These are phyloP conservation scores for Pachyseris speciosa DNA, from an alignment of 64 coral and sea anemone genomes.

Conservation along the genomic window DNA sequence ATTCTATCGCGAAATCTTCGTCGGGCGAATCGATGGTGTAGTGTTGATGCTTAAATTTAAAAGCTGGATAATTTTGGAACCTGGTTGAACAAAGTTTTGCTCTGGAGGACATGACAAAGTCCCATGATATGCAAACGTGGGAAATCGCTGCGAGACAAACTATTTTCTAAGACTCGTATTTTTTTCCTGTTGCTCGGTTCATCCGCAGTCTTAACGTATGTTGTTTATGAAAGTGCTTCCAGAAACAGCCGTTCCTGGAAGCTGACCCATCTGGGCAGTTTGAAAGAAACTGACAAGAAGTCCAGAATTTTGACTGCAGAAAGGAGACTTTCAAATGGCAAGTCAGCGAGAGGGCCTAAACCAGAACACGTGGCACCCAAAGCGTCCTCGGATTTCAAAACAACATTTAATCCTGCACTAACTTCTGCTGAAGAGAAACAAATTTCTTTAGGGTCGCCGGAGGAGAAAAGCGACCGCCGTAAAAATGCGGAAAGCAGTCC, in stretches of 20 bases:
- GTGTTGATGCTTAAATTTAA: conserved; percentile 8
- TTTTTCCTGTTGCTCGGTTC: neutral
- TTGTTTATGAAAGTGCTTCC: neutral
- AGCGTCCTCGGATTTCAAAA: conserved; percentile 42
- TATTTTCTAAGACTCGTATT: neutral
- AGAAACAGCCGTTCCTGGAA: neutral
- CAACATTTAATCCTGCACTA: neutral
- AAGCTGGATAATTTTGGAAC: neutral
- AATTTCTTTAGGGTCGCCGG: neutral
- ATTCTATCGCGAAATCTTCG: neutral
- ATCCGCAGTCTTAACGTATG: conserved; percentile 23
- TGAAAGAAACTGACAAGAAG: neutral
- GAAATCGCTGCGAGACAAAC: neutral
- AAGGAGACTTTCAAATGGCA: neutral
- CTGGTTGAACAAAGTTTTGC: conserved; percentile 9
- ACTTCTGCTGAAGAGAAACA: neutral
- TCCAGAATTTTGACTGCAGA: neutral
- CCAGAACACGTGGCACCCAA: neutral
- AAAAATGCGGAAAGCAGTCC: neutral
- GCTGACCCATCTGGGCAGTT: neutral
- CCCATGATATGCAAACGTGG: conserved; percentile 27
- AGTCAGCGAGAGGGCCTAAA: neutral
- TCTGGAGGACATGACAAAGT: no score
- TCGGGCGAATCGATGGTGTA: neutral
- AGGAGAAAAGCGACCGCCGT: neutral